Conservation (phyloP, 2,797 vertebrate species). For the Parauchenoglanis ngamensis region DNA sequence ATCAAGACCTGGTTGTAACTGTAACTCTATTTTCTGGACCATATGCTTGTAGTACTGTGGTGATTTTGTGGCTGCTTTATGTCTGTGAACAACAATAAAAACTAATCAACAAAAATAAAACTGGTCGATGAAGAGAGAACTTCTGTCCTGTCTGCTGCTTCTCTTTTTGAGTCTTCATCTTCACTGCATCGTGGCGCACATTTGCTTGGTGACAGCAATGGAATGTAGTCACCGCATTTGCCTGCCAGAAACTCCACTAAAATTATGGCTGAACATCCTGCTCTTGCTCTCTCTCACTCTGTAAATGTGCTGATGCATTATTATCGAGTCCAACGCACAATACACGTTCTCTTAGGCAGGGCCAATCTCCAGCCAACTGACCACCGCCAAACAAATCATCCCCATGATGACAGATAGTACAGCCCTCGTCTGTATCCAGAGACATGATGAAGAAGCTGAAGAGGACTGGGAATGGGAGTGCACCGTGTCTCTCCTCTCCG, state of each 20-base stretch:
- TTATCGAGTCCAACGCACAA: conserved; percentile 32
- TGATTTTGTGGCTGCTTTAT: neutral
- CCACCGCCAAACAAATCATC: conserved; percentile 37
- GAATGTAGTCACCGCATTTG: conserved; percentile 56
- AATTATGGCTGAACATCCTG: conserved; percentile 66
- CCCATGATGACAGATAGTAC: conserved; percentile 24
- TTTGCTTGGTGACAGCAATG: conserved; percentile 53
- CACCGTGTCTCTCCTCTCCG: neutral
- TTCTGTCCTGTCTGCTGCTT: conserved; percentile 10
- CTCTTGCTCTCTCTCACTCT: conserved; percentile 46
- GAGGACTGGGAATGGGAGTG: neutral
- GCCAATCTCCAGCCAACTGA: conserved; percentile 20
- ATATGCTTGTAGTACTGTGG: neutral
- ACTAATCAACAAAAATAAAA: conserved; percentile 7
- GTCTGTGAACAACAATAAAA: neutral
- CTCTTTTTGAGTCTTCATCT: conserved; percentile 45
- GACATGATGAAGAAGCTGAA: conserved; percentile 19
- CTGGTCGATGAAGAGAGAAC: conserved; percentile 41
- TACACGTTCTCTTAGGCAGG: conserved; percentile 32
- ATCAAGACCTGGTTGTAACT: neutral
- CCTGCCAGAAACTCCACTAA: conserved; percentile 56
- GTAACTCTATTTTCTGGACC: neutral
- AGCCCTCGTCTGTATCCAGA: conserved; percentile 13
- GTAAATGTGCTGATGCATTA: conserved; percentile 52
- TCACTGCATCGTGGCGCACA: conserved; percentile 27